A percentile compares a stretch with the other conserved stretches of the same genome.
These are phyloP conservation scores for Glossosoma conforme DNA, from an alignment of 1,140 invertebrate species.

Conservation along the genomic window DNA sequence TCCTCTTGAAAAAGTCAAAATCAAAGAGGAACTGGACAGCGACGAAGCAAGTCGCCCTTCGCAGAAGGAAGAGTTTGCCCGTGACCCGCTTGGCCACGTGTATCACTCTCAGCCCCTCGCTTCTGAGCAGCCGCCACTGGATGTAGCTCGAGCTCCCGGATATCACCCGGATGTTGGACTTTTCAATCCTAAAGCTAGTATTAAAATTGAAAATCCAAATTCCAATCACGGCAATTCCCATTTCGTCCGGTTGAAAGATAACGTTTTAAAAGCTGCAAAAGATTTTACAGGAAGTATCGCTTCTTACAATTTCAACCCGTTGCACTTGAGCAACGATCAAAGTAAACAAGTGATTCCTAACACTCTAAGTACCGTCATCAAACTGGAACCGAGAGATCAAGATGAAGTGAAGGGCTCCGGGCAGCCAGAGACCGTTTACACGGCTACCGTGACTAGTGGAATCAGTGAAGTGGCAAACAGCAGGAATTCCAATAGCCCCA, in stretches of 20 bases:
- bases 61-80: slow-evolving; percentile 44
- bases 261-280: slow-evolving; percentile 15
- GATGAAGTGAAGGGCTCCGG: slow-evolving; percentile 51
- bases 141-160: slow-evolving; percentile 34
- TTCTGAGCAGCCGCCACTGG: slow-evolving; percentile 37
- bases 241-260: slow-evolving; percentile 8
- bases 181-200: slow-evolving; percentile 13
- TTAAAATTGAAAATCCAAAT: slow-evolving; percentile 14
- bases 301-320: slow-evolving; percentile 32
- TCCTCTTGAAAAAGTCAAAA: slow-evolving; percentile 49
- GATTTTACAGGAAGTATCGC: slow-evolving; percentile 18
- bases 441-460: slow-evolving; percentile 43
- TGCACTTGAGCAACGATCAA: slow-evolving; percentile 36
- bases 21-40: slow-evolving; percentile 52
- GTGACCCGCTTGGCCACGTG: slow-evolving; percentile 44
- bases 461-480: slow-evolving; percentile 34
- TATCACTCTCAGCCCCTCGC: slow-evolving; percentile 39
- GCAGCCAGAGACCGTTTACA: slow-evolving; percentile 43
- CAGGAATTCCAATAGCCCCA: slow-evolving; percentile 8
- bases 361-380: slow-evolving; percentile 50
- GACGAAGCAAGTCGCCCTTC: slow-evolving; percentile 42
- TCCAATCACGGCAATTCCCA: slow-evolving; percentile 5
- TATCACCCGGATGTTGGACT: slow-evolving; percentile 8
- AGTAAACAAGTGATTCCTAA: slow-evolving; percentile 45
- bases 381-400: slow-evolving; percentile 55